Evolutionary conservation across 2,797 vertebrate genomes (phyloP).

Genomic region (Morus bassanus): DNA sequence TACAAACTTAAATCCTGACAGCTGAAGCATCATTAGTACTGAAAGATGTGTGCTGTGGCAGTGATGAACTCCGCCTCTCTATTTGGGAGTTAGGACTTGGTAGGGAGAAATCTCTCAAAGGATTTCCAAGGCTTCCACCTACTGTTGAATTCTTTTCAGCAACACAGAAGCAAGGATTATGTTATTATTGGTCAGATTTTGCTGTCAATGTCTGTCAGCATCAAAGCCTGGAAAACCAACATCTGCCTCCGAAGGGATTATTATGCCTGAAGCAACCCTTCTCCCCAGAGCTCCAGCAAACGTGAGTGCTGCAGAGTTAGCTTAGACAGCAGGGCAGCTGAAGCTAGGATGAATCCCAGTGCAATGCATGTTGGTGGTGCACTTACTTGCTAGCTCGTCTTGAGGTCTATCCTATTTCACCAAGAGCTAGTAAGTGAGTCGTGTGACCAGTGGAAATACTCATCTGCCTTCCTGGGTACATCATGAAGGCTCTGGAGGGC

Average conservation of each 20-base stretch:
- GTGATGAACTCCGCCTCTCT: not conserved
- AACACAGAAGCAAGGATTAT: not conserved
- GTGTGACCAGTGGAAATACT: not conserved
- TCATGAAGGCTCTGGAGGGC: not conserved
- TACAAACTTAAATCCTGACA: conserved; percentile 11
- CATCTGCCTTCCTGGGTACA: not conserved
- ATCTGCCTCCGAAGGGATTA: not conserved
- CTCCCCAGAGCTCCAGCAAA: not conserved
- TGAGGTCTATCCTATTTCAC: not conserved
- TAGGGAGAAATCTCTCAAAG: conserved; percentile 13
- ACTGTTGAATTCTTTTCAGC: conserved; percentile 11
- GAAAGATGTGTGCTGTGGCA: not conserved
- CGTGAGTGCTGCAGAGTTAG: not conserved
- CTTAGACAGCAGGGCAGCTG: not conserved
- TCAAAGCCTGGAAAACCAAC: conserved; percentile 18
- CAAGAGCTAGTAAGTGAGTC: not conserved
- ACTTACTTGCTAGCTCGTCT: not conserved
- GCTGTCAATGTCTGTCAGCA: conserved; percentile 5
- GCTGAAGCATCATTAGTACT: not conserved
- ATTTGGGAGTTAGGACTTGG: not conserved
- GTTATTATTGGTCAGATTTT: not conserved
- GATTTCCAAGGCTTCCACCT: conserved; percentile 53
- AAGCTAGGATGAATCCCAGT: not conserved
- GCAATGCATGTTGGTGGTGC: not conserved
- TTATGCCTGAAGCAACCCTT: not conserved